Evolutionary conservation across 2,113 vertebrate species (phyloP), one percentile per base, ranked within the genome.

Genomic region (Leptosomus discolor): DNA sequence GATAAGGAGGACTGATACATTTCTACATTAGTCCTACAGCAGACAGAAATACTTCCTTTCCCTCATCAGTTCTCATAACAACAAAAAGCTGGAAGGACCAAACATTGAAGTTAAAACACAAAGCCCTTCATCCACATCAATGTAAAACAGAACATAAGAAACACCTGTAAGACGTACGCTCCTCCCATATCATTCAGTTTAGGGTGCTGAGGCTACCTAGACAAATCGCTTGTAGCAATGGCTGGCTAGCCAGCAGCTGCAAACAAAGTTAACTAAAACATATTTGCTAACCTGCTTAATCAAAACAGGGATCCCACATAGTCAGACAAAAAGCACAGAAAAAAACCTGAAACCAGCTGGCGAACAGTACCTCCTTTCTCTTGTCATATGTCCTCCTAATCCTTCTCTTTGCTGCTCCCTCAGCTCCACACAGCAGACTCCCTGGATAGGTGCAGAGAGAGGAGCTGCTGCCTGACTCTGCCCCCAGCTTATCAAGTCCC

Each of bases 311-410:
- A 74, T 29, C 32, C 18, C 76, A 43, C 46, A 30, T 26, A 63
- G 41, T 26, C 56, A 54, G 56, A 34, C 56, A 79, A 22, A 74
- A 45, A 34, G 23, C 61, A 82, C 19, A 50, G 18, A 53, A 69
- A 80, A 86, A 24, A 36, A 46, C 24, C 81, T 36, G 56, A 69
- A 89, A 41, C 3, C 92, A 70, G 50, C 65, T 36, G 51, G 58
- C 82, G 80, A 85, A 46, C 75, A 61, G 63, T 57, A 95, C 96
- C 87, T 96, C 58, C 93, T 83, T 89, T 57, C 34, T 83, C 41
- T 68, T 45, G 83, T 36, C 12, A 12, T 8, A 5, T 6, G 12
- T n/a, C 51, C 82, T 43, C 27, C 51, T 67, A 4, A 29, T n/a
- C n/a, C 68, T 79, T 23, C 29, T 36, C 50, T 30, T 20, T 36